These are phyloP conservation scores for Salticus scenicus DNA, from an alignment of 2,888 invertebrate species.

Conservation along the genomic window DNA sequence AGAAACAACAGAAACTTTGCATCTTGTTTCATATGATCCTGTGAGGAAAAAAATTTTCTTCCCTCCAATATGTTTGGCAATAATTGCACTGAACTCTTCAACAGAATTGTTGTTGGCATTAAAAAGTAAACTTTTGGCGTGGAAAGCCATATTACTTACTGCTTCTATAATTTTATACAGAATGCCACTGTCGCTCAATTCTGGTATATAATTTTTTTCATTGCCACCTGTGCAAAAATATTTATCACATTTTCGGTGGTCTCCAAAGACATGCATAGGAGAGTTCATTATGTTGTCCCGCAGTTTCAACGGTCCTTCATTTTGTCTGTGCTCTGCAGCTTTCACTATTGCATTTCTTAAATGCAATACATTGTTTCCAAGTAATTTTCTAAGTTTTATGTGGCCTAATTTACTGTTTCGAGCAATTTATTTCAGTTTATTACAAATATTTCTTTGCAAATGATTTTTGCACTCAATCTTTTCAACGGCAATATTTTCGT, in stretches of 20 bases:
- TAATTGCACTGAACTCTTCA: constrained; percentile 18
- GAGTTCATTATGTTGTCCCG: not conserved
- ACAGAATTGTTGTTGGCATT: constrained; percentile 27
- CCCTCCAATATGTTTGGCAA: constrained; percentile 10
- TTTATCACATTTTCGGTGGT: not conserved
- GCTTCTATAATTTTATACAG: too few species aligned
- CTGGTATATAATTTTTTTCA: not conserved
- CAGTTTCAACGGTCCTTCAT: not conserved
- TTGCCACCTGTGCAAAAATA: not conserved
- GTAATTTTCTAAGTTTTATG: too few species aligned
- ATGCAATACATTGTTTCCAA: not conserved
- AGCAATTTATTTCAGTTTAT: too few species aligned
- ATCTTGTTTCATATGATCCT: too few species aligned
- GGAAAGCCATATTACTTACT: not conserved
- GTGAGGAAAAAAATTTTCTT: constrained; percentile 2
- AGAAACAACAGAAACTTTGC: too few species aligned
- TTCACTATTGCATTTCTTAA: not conserved
- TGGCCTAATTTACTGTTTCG: too few species aligned
- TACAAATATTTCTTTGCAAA: too few species aligned
- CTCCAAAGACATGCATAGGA: not conserved
- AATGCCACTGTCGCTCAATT: not conserved
- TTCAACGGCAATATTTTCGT: too few species aligned
- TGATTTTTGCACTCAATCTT: too few species aligned
- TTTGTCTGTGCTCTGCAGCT: not conserved
- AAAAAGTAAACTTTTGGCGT: not conserved